Evolutionary conservation across 2,888 invertebrate genomes (phyloP), one percentile per base, ranked within the genome.

Genomic region (Deilephila elpenor): DNA sequence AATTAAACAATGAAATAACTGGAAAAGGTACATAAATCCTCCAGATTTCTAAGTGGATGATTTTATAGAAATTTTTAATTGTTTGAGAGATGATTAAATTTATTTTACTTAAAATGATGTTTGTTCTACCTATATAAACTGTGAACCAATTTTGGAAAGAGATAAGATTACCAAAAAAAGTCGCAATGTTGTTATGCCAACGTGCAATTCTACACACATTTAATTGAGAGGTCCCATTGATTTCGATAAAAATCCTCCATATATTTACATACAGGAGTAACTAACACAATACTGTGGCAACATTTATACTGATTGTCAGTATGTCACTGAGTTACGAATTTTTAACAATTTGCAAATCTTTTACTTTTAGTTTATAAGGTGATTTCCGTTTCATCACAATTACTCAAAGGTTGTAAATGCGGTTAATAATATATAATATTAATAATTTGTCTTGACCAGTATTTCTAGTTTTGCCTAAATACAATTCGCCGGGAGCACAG

Each of bases 21-120:
- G 44, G 3, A 37, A 19, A 56, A 56, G 11, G 64, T 14, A 5
- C 11, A 51, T 44, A 20, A 6, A 67, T 67, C 44, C 17, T 5
- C 51, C 20, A 67, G 20, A 20, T 64, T 44, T 8, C 20, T 20
- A 64, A 44, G 77, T 75, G 75, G 74, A 74, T 84, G 74, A 80
- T 81, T 84, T 82, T 82, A 73, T 79, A 81, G 19, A 73, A n/a
- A 70, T 78, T 80, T 82, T 80, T 72, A 80, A 62, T 80, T 80
- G 62, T 82, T 85, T 84, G 78, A 75, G 76, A 67, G 83, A 78
- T 75, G 77, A 76, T 78, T 76, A 78, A 79, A 71, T 76, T 75
- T 74, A 25, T 73, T 76, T 75, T 74, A 20, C 34, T 19, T 19
- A 1, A 6, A n/a, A 62, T n/a, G n/a, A 19, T 34, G 34, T 34